Percentiles rank a stretch among this genome's conserved stretches.
phyloP scores from a whole-genome alignment of 30 jellyfish, hydroid and myxozoan genomes.

The Hydra vulgaris region DNA sequence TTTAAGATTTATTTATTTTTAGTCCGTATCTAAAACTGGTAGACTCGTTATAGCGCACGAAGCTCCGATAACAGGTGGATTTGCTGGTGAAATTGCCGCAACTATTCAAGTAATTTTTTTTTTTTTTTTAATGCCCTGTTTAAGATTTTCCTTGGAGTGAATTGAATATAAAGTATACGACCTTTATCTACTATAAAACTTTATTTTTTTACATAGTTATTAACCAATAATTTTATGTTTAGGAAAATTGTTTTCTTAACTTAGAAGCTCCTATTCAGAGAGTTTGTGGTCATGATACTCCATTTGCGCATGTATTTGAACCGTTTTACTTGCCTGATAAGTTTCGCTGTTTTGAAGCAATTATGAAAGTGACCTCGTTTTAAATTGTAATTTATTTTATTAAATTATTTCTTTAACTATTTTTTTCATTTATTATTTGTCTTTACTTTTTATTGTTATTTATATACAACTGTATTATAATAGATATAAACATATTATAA shows the following conservation, averaged over 20 bases:
- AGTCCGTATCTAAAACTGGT: slow-evolving; percentile 89
- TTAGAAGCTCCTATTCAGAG: slow-evolving; percentile 97
- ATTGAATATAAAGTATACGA: neutral
- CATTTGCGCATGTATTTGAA: slow-evolving; percentile 92
- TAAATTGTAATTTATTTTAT: too few relatives aligned
- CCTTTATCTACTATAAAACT: neutral
- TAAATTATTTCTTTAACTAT: too few relatives aligned
- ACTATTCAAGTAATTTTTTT: slow-evolving; percentile 59
- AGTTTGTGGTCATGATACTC: slow-evolving; percentile 97
- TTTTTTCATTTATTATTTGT: too few relatives aligned
- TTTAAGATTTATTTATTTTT: neutral
- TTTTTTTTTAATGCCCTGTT: neutral
- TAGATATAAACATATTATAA: too few relatives aligned
- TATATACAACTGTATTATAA: too few relatives aligned
- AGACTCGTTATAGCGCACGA: slow-evolving; percentile 86
- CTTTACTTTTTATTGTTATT: too few relatives aligned
- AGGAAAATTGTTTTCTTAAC: slow-evolving; percentile 76
- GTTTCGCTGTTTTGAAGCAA: slow-evolving; percentile 84
- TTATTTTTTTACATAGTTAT: neutral
- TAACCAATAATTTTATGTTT: too few relatives aligned
- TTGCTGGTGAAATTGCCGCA: slow-evolving; percentile 94
- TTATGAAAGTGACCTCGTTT: slow-evolving; percentile 25
- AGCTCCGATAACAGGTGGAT: slow-evolving; percentile 97
- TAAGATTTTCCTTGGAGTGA: neutral
- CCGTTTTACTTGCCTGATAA: slow-evolving; percentile 95